phyloP scores from a whole-genome alignment of 2,888 invertebrate species.

The Stenodema calcarata region DNA sequence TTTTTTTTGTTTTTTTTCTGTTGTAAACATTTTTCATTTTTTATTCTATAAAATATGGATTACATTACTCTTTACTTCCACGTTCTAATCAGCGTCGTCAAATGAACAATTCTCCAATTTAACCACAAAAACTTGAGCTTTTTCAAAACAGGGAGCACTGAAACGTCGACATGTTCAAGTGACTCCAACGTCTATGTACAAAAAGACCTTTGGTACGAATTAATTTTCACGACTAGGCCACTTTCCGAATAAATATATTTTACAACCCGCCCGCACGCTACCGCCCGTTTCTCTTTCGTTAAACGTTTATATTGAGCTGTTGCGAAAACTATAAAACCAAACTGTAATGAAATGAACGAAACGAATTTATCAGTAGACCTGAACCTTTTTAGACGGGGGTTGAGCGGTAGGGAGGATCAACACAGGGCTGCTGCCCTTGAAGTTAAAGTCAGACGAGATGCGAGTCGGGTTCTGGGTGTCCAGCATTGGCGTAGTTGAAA shows the following conservation, averaged over 20 bases:
- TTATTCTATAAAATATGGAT: background rate
- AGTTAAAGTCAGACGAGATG: constrained; percentile 59
- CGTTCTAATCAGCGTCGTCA: background rate
- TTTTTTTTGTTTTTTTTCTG: no score
- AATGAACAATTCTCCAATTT: background rate
- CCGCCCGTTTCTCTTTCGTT: background rate
- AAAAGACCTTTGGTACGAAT: constrained; percentile 56
- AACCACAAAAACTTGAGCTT: constrained; percentile 22
- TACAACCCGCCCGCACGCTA: background rate
- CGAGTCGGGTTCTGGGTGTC: constrained; percentile 58
- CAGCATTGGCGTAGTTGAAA: constrained; percentile 56
- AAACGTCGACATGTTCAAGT: background rate
- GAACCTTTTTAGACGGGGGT: constrained; percentile 49
- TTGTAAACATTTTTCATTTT: no score
- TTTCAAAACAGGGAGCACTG: background rate
- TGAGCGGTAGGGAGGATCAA: constrained; percentile 46
- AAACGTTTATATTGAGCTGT: background rate
- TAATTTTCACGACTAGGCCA: constrained; percentile 57
- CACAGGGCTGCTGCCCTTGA: constrained; percentile 50
- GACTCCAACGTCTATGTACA: constrained; percentile 7
- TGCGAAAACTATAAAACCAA: constrained; percentile 12
- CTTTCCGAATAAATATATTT: constrained; percentile 4
- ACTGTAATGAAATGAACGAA: background rate
- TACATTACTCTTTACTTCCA: background rate
- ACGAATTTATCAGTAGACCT: background rate